Evolutionary conservation across 2,888 invertebrate genomes (phyloP).

Genomic region (Ochropleura leucogaster): DNA sequence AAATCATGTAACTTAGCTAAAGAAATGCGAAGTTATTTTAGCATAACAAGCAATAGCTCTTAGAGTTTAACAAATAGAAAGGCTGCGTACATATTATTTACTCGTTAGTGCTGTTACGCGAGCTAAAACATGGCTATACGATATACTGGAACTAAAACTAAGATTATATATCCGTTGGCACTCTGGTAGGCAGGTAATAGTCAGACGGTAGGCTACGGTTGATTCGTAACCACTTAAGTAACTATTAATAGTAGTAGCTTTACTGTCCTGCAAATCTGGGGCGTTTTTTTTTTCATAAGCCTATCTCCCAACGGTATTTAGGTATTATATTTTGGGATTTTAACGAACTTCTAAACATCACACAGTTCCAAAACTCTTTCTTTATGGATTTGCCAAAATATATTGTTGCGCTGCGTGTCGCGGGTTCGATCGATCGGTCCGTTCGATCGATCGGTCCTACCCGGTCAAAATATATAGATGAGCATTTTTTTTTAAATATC

Average conservation of each 20-base stretch:
- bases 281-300: background rate
- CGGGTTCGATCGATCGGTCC: too few relatives aligned
- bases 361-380: too few relatives aligned
- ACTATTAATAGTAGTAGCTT: background rate
- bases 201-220: constrained; percentile 1
- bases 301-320: too few relatives aligned
- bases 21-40: constrained; percentile 45
- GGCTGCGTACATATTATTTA: constrained; percentile 50
- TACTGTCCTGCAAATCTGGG: background rate
- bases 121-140: constrained; percentile 71
- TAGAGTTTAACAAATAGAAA: constrained; percentile 55
- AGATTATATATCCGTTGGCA: constrained; percentile 63
- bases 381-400: too few relatives aligned
- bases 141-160: constrained; percentile 72
- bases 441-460: too few relatives aligned
- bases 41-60: constrained; percentile 59
- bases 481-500: too few relatives aligned
- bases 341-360: too few relatives aligned
- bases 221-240: constrained; percentile 3
- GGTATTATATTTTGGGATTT: too few relatives aligned
- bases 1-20: constrained; percentile 27
- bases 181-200: background rate
- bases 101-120: constrained; percentile 54
- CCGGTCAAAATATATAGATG: too few relatives aligned
- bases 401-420: too few relatives aligned